Evolutionary conservation across 1,140 invertebrate species (phyloP), one percentile per base, ranked within the genome.

Genomic region (Hypothenemus hampei): DNA sequence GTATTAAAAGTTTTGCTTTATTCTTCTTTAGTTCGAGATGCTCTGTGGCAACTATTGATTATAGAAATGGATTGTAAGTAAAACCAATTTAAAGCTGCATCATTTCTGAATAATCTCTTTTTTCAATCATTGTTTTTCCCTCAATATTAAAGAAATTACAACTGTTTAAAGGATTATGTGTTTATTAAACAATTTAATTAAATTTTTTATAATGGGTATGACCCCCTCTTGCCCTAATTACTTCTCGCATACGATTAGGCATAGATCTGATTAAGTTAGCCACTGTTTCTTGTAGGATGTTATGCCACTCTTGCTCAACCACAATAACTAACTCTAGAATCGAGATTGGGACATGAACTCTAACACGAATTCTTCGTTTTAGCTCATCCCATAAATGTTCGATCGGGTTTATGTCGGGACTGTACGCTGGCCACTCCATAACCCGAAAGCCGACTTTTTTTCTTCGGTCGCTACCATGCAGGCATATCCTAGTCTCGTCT

Each of bases 371-470:
- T 56, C 45, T 57, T 49, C 31, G 23, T 47, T 61, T 58, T 22
- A 65, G 44, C 35, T 62, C 39, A 47, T 70, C 65, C 66, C 69
- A 75, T n/a, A 71, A 10, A 57, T 72, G 70, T 56, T 72, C 66
- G 10, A 73, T 72, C 10, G 67, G 65, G 60, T 73, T 75, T 2
- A 74, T 49, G 62, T 73, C 70, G 3, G 73, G 69, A 48, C 58
- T 65, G 43, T 57, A 29, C 26, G 68, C 66, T 63, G 73, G 71
- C 65, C 70, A 73, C 24, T 65, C 58, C 55, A 71, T 58, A 20
- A 46, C 43, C 26, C 56, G 55, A 56, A 72, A 64, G 23, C 52
- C 55, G 44, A 57, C 44, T 43, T 59, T 49, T 15, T 20, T 13
- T 37, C 29, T 37, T 48, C 61, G n/a, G 39, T 40, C 33, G 36